Conservation (phyloP, 2,113 vertebrate species). For the Paradisaea rubra region DNA sequence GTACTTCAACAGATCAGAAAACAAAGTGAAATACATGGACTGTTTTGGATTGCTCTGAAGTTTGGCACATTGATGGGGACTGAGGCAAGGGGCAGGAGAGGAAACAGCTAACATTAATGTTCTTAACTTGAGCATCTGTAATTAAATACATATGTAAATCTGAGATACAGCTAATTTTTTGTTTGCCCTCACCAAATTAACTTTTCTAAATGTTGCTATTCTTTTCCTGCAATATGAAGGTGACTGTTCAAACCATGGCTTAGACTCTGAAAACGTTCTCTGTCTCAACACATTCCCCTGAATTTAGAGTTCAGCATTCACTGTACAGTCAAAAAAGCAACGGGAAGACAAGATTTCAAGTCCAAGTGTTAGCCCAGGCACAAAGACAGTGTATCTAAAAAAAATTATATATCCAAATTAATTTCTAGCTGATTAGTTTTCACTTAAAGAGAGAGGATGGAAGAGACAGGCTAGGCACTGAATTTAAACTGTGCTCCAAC, state of each 20-base stretch:
- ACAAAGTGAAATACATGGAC: not conserved
- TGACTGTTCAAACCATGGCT: not conserved
- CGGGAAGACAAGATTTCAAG: not conserved
- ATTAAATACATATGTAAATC: not conserved
- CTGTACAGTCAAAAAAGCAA: not conserved
- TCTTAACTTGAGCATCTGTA: not conserved
- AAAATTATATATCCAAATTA: not conserved
- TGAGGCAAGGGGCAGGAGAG: not conserved
- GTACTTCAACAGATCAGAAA: not conserved
- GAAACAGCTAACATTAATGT: not conserved
- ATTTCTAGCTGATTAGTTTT: not conserved
- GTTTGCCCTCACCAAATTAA: not conserved
- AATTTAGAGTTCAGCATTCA: not conserved
- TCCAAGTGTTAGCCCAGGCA: not conserved
- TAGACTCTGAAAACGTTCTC: not conserved
- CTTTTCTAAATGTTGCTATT: not conserved
- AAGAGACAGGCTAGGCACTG: not conserved
- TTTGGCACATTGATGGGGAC: not conserved
- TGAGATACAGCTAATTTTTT: not conserved
- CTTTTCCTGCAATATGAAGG: not conserved
- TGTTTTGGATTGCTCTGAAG: not conserved
- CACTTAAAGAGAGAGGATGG: not conserved
- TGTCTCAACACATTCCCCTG: not conserved
- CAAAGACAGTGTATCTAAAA: not conserved
- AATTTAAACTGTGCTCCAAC: not conserved